These are phyloP conservation scores for Clamator glandarius DNA, from an alignment of 2,797 vertebrate species.

Conservation along the genomic window DNA sequence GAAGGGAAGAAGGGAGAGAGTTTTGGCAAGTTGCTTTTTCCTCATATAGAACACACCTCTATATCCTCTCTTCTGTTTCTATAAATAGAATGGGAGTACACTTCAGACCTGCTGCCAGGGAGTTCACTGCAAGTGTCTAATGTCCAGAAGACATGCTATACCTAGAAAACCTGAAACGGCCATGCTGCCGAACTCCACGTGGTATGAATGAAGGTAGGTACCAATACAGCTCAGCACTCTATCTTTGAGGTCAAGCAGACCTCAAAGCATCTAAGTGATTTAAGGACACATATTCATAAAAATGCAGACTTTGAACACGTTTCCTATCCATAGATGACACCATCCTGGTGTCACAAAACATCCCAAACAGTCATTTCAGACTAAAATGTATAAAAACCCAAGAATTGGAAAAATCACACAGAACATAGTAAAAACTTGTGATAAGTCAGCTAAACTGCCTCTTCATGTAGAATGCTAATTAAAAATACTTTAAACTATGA, in stretches of 20 bases:
- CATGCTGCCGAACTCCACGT: neutral
- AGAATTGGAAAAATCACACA: neutral
- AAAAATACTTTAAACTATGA: constrained; percentile 19
- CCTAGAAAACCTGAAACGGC: neutral
- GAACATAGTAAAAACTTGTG: neutral
- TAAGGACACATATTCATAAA: neutral
- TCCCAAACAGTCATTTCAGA: neutral
- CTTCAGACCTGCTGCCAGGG: too few relatives aligned
- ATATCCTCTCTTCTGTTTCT: neutral
- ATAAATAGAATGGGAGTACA: too few relatives aligned
- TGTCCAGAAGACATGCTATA: neutral
- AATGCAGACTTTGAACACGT: neutral
- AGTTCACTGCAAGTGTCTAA: neutral
- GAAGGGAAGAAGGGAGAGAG: neutral
- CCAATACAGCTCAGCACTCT: neutral
- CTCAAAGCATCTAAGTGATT: neutral
- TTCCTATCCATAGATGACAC: neutral
- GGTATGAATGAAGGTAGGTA: neutral
- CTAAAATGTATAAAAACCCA: neutral
- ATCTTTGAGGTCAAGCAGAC: neutral
- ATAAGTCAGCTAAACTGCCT: constrained; percentile 15
- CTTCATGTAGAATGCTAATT: neutral
- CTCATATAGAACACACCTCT: neutral
- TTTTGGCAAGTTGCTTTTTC: neutral
- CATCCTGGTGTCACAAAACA: neutral